phyloP scores from a whole-genome alignment of 1,140 invertebrate species.

The Brachionus asplanchnoidis region DNA sequence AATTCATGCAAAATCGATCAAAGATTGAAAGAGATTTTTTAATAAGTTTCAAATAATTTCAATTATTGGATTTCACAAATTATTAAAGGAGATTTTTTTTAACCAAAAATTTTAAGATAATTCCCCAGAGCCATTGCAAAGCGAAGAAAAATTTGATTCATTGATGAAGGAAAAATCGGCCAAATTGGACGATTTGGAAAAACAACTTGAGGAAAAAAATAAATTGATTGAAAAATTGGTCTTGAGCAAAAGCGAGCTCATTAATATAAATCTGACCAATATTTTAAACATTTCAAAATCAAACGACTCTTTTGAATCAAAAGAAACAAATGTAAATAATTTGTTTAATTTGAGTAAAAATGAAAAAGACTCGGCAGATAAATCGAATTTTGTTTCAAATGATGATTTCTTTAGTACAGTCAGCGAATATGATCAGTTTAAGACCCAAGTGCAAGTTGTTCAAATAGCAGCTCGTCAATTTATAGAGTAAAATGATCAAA shows the following conservation, averaged over 20 bases:
- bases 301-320: conserved; percentile 5
- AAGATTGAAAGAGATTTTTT: not conserved
- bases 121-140: not conserved
- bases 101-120: not conserved
- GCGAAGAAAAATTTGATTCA: not conserved
- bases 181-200: conserved; percentile 6
- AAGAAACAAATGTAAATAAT: not conserved
- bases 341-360: not conserved
- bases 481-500: not conserved
- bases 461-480: not conserved
- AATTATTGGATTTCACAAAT: not conserved
- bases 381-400: not conserved
- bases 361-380: not conserved
- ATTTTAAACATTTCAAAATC: not conserved
- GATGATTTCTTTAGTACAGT: not conserved
- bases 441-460: conserved; percentile 3
- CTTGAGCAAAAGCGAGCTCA: conserved; percentile 4
- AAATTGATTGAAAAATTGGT: not conserved
- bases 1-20: not conserved
- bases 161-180: not conserved
- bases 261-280: conserved; percentile 12
- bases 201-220: conserved; percentile 25
- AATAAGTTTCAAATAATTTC: not conserved
- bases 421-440: not conserved
- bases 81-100: not conserved